Conservation (phyloP, 2,888 invertebrate species). For the Eristalis intricaria region DNA sequence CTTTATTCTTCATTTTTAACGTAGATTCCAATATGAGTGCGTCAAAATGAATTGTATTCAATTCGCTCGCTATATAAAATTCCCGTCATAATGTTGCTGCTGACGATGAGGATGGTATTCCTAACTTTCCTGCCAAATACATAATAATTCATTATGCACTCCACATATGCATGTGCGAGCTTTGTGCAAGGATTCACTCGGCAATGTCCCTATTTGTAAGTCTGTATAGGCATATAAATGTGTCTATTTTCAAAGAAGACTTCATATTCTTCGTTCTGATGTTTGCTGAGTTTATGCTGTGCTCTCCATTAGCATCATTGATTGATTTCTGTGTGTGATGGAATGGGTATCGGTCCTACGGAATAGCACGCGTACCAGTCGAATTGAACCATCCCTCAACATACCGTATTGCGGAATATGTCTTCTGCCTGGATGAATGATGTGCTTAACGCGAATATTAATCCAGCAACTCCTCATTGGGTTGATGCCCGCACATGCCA, state of each 20-base stretch:
- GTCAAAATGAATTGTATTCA: neutral
- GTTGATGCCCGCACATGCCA: constrained; percentile 2
- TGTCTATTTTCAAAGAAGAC: constrained; percentile 41
- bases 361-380: constrained; percentile 21
- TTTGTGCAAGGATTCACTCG: neutral
- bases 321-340: constrained; percentile 52
- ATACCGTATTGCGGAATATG: neutral
- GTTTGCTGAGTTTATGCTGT: constrained; percentile 41
- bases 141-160: constrained; percentile 62
- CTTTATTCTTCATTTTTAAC: neutral
- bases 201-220: constrained; percentile 21
- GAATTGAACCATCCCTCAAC: neutral
- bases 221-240: constrained; percentile 36
- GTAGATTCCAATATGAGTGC: neutral
- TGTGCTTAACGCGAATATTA: constrained; percentile 49
- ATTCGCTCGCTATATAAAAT: neutral
- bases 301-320: constrained; percentile 56
- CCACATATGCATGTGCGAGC: constrained; percentile 13
- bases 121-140: constrained; percentile 34
- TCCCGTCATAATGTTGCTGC: neutral
- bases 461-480: constrained; percentile 42
- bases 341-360: neutral
- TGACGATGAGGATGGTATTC: constrained; percentile 1
- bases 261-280: constrained; percentile 40
- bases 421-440: constrained; percentile 44